phyloP scores from a whole-genome alignment of 2,888 invertebrate species.

The Diabrotica balteata region DNA sequence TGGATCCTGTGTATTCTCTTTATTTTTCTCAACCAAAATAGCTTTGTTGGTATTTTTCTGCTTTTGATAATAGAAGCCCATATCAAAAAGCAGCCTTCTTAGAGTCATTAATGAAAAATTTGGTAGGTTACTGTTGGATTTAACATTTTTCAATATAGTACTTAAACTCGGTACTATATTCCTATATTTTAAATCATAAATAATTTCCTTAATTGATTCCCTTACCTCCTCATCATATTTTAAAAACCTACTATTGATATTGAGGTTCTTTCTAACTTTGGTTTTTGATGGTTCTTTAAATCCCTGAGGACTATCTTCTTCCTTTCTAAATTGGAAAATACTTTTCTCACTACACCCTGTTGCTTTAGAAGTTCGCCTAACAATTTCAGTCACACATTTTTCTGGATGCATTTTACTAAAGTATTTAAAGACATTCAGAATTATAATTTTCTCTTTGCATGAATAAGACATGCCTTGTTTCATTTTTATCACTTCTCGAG shows the following conservation, averaged over 20 bases:
- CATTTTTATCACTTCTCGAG: constrained; percentile 57
- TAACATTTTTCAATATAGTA: constrained; percentile 55
- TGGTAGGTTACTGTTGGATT: constrained; percentile 50
- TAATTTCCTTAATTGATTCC: constrained; percentile 54
- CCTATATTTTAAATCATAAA: constrained; percentile 55
- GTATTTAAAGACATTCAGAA: constrained; percentile 59
- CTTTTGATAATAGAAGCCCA: constrained; percentile 58
- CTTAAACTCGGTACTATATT: constrained; percentile 56
- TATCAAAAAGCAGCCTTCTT: constrained; percentile 56
- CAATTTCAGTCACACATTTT: constrained; percentile 56
- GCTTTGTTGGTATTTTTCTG: constrained; percentile 55
- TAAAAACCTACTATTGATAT: constrained; percentile 57
- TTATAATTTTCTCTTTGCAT: constrained; percentile 58
- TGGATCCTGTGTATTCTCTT: constrained; percentile 8
- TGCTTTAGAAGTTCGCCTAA: constrained; percentile 56
- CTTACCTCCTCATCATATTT: constrained; percentile 56
- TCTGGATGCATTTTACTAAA: constrained; percentile 54
- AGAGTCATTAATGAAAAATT: constrained; percentile 59
- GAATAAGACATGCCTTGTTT: constrained; percentile 60
- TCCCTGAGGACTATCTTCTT: constrained; percentile 56
- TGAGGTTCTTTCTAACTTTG: constrained; percentile 56
- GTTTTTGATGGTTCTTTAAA: constrained; percentile 58
- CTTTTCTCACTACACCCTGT: constrained; percentile 60
- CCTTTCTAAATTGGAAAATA: constrained; percentile 58
- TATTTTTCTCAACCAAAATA: constrained; percentile 52